phyloP scores from a whole-genome alignment of 2,113 vertebrate species.

The Cebus imitator region DNA sequence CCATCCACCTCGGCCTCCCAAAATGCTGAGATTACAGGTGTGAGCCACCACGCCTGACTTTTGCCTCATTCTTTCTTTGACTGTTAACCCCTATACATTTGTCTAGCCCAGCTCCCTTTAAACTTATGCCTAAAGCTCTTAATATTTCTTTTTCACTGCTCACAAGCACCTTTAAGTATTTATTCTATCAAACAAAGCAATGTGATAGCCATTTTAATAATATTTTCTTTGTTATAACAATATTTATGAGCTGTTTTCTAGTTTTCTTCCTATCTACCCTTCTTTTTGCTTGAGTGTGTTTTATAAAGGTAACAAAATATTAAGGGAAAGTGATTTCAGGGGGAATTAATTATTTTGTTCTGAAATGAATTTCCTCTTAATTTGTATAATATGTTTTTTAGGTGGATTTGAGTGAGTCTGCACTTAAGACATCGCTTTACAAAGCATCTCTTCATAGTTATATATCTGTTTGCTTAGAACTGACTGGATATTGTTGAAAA shows the following conservation, averaged over 20 bases:
- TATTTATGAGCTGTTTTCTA: background rate
- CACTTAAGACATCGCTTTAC: background rate
- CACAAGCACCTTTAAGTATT: constrained; percentile 11
- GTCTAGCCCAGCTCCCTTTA: background rate
- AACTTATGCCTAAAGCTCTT: background rate
- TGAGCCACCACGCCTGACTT: background rate
- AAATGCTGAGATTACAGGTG: too few species aligned
- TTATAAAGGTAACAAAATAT: background rate
- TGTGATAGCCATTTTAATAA: background rate
- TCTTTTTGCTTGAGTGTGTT: background rate
- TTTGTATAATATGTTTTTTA: constrained; percentile 12
- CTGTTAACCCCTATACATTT: background rate
- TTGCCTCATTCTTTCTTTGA: background rate
- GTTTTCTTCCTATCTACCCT: background rate
- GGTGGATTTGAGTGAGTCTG: background rate
- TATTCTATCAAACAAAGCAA: background rate
- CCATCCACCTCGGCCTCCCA: too few species aligned
- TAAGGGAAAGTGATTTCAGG: background rate
- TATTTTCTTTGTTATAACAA: background rate
- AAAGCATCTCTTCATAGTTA: background rate
- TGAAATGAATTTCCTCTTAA: constrained; percentile 51
- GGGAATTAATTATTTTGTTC: constrained; percentile 3
- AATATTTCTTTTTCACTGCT: background rate
- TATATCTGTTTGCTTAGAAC: background rate
- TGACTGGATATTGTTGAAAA: constrained; percentile 44